A percentile compares a stretch with the other conserved stretches of the same genome.
These are phyloP conservation scores for Chrysemys picta DNA, from an alignment of 2,113 vertebrate genomes.

Conservation along the genomic window DNA sequence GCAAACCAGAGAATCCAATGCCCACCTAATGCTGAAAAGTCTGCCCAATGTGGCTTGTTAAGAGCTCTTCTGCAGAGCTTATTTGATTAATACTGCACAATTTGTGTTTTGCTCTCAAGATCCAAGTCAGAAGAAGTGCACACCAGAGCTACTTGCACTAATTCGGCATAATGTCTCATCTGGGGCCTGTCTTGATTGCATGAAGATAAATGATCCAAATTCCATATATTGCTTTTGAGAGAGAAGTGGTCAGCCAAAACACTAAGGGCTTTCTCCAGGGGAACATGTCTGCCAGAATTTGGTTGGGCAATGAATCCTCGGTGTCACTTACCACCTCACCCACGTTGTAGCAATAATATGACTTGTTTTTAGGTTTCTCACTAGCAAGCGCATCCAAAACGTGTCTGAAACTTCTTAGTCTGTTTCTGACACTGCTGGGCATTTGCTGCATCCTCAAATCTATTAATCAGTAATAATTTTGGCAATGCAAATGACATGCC, in stretches of 20 bases:
- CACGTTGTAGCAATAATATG: neutral
- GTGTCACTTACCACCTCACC: neutral
- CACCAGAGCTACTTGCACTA: neutral
- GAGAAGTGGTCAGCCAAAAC: slow-evolving; percentile 10
- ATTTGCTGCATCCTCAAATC: neutral
- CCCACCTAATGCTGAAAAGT: neutral
- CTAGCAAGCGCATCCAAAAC: rapidly evolving
- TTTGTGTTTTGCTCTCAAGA: neutral
- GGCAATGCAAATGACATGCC: neutral
- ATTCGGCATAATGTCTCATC: neutral
- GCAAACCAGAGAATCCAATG: neutral
- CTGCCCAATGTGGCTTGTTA: neutral
- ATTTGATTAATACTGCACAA: neutral
- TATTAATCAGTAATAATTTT: neutral
- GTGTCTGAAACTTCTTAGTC: neutral
- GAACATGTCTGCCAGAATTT: neutral
- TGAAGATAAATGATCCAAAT: neutral
- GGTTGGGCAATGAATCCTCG: neutral
- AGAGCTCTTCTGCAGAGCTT: neutral
- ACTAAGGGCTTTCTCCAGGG: neutral
- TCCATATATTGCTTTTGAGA: neutral
- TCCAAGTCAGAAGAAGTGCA: neutral
- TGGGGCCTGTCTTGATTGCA: neutral
- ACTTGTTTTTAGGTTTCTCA: neutral
- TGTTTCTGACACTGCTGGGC: neutral